Base-by-base conservation (phyloP, 2,113 vertebrate genomes). In the Brachyistius frenatus region DNA sequence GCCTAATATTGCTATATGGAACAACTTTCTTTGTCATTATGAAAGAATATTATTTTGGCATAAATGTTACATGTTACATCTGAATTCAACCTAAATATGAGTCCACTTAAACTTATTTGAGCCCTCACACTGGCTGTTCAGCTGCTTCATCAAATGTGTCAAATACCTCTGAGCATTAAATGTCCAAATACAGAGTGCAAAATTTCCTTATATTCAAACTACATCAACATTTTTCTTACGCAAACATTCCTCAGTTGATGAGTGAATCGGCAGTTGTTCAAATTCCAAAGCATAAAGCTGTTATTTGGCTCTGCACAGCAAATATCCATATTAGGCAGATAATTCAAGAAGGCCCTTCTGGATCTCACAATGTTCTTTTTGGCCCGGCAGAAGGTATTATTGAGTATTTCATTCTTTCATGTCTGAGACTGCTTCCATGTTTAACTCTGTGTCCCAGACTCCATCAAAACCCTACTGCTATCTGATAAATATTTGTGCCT, bases 401-500 rank as follows among this genome's bases (percentile, higher is more conserved):
- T 86, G 64, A 79, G 52, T 78, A 71, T 71, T 79, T 87, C 64
- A 83, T 86, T 84, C 77, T 79, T 84, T 89, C 81, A 78, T 86
- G 67, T 85, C 80, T 87, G 78, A 86, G 70, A 69, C 56, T 74
- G 74, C 75, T 86, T 89, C 85, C 77, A 63, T 77, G 66, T 86
- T 80, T 78, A 82, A 81, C 75, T 85, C 69, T 54, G 72, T 58
- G 49, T 76, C 77, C 50, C 63, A 88, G 73, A 88, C 60, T 75
- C 66, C 52, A 72, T 91, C 68, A 80, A 77, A 89, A 54, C 60
- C 49, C 66, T 71, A 68, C 83, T 72, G 44, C 58, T 74, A 53
- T 88, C 70, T 76, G 76, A 91, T 89, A 89, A 91, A 89, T 92
- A 93, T 90, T 86, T 91, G 75, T 57, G 46, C 74, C 36, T 66